A percentile compares a stretch with the other conserved stretches of the same genome.
Conservation (phyloP, 2,797 vertebrate species). For the Eutrigla gurnardus region DNA sequence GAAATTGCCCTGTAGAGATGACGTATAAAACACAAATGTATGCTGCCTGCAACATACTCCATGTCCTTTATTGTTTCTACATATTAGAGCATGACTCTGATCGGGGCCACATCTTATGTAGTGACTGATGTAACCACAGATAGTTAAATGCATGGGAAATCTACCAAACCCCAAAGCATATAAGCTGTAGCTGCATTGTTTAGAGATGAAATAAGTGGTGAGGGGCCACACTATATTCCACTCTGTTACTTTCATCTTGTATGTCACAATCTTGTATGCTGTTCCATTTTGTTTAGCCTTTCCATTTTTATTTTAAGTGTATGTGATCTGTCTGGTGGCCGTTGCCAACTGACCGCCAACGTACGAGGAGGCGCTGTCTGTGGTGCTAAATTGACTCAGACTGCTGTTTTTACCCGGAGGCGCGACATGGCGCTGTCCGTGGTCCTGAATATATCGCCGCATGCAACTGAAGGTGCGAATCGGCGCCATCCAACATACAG, state of each 20-base stretch:
- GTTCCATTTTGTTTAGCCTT: too few relatives aligned
- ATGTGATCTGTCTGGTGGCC: conserved; percentile 27
- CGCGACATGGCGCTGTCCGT: conserved; percentile 46
- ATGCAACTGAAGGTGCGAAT: conserved; percentile 14
- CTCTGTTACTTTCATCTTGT: not conserved
- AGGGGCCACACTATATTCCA: not conserved
- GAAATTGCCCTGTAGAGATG: conserved; percentile 21
- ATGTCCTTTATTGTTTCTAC: conserved; percentile 19
- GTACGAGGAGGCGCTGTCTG: conserved; percentile 56
- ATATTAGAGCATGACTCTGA: not conserved
- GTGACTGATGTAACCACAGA: not conserved
- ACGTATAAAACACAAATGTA: conserved; percentile 12
- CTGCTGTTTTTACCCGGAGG: conserved; percentile 33
- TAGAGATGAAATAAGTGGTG: not conserved
- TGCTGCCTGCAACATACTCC: conserved; percentile 15
- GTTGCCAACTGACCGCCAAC: conserved; percentile 29
- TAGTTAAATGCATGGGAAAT: not conserved
- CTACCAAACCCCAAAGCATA: not conserved
- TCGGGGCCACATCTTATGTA: not conserved
- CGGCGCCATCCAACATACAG: not conserved
- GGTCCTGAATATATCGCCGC: conserved; percentile 46
- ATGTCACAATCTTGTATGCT: too few relatives aligned
- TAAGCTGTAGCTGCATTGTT: not conserved
- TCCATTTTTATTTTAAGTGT: too few relatives aligned
- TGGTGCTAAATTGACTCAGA: conserved; percentile 53